A percentile compares a stretch with the other conserved stretches of the same genome.
Conservation (phyloP, 2,797 vertebrate genomes). For the Apogon talboti region DNA sequence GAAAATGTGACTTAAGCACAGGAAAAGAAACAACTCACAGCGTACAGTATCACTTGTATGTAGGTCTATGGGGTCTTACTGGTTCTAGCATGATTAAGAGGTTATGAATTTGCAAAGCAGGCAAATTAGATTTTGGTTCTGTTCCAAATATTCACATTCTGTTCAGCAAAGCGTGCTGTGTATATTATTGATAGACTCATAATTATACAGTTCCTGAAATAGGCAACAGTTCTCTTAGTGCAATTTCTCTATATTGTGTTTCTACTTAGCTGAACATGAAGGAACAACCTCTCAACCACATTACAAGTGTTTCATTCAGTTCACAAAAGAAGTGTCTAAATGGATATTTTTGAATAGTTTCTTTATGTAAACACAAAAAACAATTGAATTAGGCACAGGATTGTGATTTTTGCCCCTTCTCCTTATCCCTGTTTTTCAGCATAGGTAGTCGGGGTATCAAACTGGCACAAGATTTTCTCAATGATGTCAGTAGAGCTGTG, state of each 20-base stretch:
- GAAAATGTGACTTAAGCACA: constrained; percentile 69
- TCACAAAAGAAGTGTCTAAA: constrained; percentile 39
- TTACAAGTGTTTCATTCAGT: constrained; percentile 23
- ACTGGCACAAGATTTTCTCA: constrained; percentile 60
- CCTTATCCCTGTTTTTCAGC: constrained; percentile 54
- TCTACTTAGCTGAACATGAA: constrained; percentile 26
- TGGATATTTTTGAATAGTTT: constrained; percentile 60
- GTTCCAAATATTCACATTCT: constrained; percentile 55
- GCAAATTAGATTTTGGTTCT: constrained; percentile 55
- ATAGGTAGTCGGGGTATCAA: constrained; percentile 40
- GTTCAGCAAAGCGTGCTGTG: constrained; percentile 19
- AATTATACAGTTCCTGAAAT: constrained; percentile 44
- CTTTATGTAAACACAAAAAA: constrained; percentile 80
- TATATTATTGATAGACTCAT: constrained; percentile 22
- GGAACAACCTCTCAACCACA: constrained; percentile 34
- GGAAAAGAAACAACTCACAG: constrained; percentile 23
- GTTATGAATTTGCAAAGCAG: constrained; percentile 58
- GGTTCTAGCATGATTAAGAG: constrained; percentile 48
- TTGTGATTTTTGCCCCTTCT: constrained; percentile 38
- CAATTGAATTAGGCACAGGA: constrained; percentile 76
- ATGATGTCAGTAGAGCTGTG: too few relatives aligned
- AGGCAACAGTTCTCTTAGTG: constrained; percentile 62
- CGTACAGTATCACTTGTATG: constrained; percentile 34
- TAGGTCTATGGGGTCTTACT: constrained; percentile 27
- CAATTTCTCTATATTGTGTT: constrained; percentile 55